Evolutionary conservation across 2,113 vertebrate genomes (phyloP).

Genomic region (Chinchilla lanigera): DNA sequence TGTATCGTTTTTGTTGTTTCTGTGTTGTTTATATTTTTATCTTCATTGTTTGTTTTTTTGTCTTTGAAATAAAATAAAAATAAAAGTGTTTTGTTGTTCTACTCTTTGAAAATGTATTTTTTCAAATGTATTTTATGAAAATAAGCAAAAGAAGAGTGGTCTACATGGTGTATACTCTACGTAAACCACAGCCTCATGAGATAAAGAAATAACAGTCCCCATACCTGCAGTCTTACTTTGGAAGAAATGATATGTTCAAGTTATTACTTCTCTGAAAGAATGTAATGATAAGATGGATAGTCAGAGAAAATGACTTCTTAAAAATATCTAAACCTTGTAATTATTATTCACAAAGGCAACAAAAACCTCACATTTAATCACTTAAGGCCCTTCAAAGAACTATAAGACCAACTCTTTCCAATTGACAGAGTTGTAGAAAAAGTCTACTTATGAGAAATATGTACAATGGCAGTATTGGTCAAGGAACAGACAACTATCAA

Average conservation of each 20-base stretch:
- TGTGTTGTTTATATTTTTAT: no score
- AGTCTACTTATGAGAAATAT: neutral
- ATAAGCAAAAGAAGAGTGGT: neutral
- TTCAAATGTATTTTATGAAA: neutral
- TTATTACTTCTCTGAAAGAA: constrained; percentile 24
- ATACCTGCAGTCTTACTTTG: neutral
- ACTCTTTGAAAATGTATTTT: neutral
- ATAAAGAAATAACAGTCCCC: neutral
- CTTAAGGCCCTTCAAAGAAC: neutral
- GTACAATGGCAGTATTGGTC: neutral
- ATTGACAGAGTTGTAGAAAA: neutral
- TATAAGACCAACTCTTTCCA: neutral
- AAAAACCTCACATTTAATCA: neutral
- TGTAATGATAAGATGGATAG: neutral
- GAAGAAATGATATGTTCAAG: neutral
- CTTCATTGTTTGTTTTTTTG: no score
- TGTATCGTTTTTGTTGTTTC: no score
- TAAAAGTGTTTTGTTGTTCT: neutral
- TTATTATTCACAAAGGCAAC: constrained; percentile 18
- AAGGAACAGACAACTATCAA: neutral
- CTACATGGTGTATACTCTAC: neutral
- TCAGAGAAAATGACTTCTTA: neutral
- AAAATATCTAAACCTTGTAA: constrained; percentile 6
- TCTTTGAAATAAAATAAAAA: no score
- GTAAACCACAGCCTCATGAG: neutral